Conservation (phyloP, 2,888 invertebrate genomes). For the Pandemis corylana region DNA sequence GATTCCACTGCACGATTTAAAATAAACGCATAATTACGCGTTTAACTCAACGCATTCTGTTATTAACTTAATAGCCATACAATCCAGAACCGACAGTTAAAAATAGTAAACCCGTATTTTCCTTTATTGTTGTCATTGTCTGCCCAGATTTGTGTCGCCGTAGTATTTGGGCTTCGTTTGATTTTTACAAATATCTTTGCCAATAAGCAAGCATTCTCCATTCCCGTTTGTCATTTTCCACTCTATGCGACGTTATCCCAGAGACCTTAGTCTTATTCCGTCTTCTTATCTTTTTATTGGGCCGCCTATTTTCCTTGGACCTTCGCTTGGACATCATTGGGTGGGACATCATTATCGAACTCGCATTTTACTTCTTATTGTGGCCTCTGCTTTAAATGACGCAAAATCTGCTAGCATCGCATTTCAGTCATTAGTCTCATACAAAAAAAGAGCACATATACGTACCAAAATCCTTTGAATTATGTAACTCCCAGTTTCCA, state of each 20-base stretch:
- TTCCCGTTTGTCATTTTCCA: too few relatives aligned
- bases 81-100: slow-evolving; percentile 14
- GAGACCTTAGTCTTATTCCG: too few relatives aligned
- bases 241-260: too few relatives aligned
- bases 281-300: too few relatives aligned
- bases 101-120: slow-evolving; percentile 30
- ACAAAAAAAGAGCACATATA: background rate
- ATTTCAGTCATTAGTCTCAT: background rate
- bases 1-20: background rate
- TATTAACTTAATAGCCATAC: slow-evolving; percentile 33
- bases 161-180: too few relatives aligned
- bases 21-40: slow-evolving; percentile 8
- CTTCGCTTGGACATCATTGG: too few relatives aligned
- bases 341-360: too few relatives aligned
- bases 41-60: slow-evolving; percentile 13
- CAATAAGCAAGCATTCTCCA: too few relatives aligned
- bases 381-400: slow-evolving; percentile 1
- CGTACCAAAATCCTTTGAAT: background rate
- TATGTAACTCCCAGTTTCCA: slow-evolving; percentile 3
- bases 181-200: too few relatives aligned
- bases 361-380: too few relatives aligned
- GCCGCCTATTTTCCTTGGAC: too few relatives aligned
- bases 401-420: slow-evolving; percentile 8
- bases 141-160: too few relatives aligned
- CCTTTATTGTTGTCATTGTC: background rate